Conservation (phyloP, 2,888 invertebrate genomes). For the Dryococelus australis region DNA sequence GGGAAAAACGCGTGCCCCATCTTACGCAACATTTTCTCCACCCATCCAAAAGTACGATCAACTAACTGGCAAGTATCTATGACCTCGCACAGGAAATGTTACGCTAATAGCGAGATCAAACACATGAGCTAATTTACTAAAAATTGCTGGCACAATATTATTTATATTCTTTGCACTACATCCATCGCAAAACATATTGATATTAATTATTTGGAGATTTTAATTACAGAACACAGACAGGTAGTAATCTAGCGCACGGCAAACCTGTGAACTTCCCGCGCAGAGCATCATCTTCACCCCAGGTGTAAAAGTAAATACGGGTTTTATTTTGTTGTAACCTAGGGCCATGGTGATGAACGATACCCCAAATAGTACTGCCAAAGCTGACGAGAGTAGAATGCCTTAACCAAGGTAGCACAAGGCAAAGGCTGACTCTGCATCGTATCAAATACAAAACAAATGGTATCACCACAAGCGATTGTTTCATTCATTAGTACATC, state of each 20-base stretch:
- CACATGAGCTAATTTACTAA: background rate
- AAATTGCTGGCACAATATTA: background rate
- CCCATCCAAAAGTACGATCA: background rate
- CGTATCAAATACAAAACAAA: conserved; percentile 26
- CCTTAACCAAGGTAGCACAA: conserved; percentile 22
- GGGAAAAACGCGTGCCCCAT: conserved; percentile 3
- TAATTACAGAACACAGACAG: background rate
- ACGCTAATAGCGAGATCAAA: background rate
- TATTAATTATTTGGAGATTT: background rate
- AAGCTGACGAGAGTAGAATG: conserved; percentile 22
- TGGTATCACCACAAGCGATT: background rate
- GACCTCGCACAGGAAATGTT: background rate
- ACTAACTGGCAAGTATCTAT: background rate
- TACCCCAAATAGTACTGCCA: conserved; percentile 28
- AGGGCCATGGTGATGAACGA: conserved; percentile 21
- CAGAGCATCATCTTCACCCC: conserved; percentile 18
- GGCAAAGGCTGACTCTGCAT: conserved; percentile 24
- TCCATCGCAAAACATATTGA: background rate
- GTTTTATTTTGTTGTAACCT: conserved; percentile 13
- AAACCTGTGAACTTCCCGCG: conserved; percentile 28
- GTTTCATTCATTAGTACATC: conserved; percentile 26
- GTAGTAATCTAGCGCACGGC: conserved; percentile 12
- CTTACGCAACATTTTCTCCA: conserved; percentile 27
- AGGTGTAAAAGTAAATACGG: conserved; percentile 1
- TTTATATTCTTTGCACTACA: conserved; percentile 25